These are phyloP conservation scores for Mechanitis mazaeus DNA, from an alignment of 2,888 invertebrate species.

Conservation along the genomic window DNA sequence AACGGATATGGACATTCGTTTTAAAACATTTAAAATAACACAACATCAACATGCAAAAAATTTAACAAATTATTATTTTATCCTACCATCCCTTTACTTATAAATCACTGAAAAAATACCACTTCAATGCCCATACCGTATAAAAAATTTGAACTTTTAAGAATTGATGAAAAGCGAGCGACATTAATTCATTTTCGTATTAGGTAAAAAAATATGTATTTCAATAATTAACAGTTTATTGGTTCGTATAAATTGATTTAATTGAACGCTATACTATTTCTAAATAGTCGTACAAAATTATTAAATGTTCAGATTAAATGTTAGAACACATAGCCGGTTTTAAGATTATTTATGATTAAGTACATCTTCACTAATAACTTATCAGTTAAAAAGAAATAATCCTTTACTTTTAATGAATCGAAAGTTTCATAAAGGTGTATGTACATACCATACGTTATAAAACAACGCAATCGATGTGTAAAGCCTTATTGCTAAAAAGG, in stretches of 20 bases:
- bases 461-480: slow-evolving; percentile 34
- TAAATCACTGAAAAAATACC: slow-evolving; percentile 16
- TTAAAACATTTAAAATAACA: slow-evolving; percentile 16
- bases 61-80: slow-evolving; percentile 17
- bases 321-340: slow-evolving; percentile 2
- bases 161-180: slow-evolving; percentile 2
- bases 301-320: neutral
- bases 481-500: slow-evolving; percentile 63
- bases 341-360: neutral
- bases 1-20: slow-evolving; percentile 36
- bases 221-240: slow-evolving; percentile 6
- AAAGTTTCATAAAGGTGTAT: neutral
- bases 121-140: slow-evolving; percentile 34
- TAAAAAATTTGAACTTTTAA: slow-evolving; percentile 13
- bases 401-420: neutral
- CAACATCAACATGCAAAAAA: slow-evolving; percentile 18
- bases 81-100: slow-evolving; percentile 18
- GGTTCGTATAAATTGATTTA: slow-evolving; percentile 3
- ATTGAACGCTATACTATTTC: slow-evolving; percentile 4
- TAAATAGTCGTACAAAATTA: slow-evolving; percentile 1
- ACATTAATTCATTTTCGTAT: neutral
- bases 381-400: neutral
- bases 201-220: slow-evolving; percentile 6
- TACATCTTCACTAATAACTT: neutral
- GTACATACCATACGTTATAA: neutral